phyloP scores from a whole-genome alignment of 92 coral and sea anemone species.

The Porites rus region DNA sequence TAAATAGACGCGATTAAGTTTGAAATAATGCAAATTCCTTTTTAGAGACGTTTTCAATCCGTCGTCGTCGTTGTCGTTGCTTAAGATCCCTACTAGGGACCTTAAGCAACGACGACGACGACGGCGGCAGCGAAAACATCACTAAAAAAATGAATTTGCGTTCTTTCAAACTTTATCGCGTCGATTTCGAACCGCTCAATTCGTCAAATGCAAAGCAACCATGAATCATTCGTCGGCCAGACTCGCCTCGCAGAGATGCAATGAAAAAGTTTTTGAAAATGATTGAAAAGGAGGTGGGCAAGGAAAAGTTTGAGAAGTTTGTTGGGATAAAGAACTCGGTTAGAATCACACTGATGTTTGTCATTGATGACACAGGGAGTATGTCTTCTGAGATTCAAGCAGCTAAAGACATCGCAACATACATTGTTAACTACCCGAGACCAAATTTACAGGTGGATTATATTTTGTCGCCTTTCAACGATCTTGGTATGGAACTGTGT shows the following conservation, averaged over 20 bases:
- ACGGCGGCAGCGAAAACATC: too few relatives aligned
- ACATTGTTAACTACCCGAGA: conserved; percentile 38
- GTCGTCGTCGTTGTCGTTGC: too few relatives aligned
- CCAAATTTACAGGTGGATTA: conserved; percentile 42
- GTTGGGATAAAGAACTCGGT: conserved; percentile 26
- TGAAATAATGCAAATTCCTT: too few relatives aligned
- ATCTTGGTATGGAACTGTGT: conserved; percentile 46
- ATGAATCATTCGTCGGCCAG: too few relatives aligned
- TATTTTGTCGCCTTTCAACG: conserved; percentile 70
- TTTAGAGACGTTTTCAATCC: too few relatives aligned
- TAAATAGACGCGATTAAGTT: too few relatives aligned
- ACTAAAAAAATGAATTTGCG: too few relatives aligned
- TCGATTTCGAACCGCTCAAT: too few relatives aligned
- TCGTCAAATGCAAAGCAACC: too few relatives aligned
- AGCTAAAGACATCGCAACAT: conserved; percentile 50
- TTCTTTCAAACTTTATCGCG: too few relatives aligned
- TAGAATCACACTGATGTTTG: conserved; percentile 57
- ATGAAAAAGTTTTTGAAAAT: conserved; percentile 46
- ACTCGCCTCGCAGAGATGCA: conserved; percentile 29
- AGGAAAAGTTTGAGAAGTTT: conserved; percentile 20
- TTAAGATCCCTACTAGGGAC: too few relatives aligned
- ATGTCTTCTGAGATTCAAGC: conserved; percentile 58
- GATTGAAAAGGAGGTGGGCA: conserved; percentile 22
- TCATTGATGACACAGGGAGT: conserved; percentile 72
- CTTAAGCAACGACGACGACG: too few relatives aligned